Evolutionary conservation across 2,113 vertebrate species (phyloP), one percentile per base, ranked within the genome.

Genomic region (Lasiurus cinereus): DNA sequence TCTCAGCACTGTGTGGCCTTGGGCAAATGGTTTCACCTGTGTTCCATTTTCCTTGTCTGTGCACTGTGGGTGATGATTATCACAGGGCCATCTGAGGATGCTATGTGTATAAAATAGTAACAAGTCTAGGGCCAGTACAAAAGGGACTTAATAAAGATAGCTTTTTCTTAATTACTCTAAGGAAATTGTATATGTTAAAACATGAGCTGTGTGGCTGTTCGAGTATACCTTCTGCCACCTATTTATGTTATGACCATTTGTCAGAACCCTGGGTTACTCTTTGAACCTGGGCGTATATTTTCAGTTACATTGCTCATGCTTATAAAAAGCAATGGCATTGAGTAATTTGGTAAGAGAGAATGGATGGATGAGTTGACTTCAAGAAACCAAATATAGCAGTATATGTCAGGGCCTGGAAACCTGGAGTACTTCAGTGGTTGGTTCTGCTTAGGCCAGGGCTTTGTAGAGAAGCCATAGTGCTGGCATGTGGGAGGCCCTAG

Each of bases 161-260:
- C 62, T 79, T 88, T 78, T 62, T 83, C 56, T 36, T 33, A 27
- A 1, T 46, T 46, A 54, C 2, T 64, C 3, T 8, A 15, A 27
- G 80, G 74, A 91, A 31, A 11, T 1, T 24, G 1, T 79, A n/a
- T 48, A 8, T 73, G 54, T 83, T 66, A 29, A 82, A n/a, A 10
- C 1, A 3, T 56, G 84, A 76, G 72, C 52, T 31, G 5, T 36
- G 10, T 15, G 50, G 21, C 36, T 66, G 43, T 66, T 88, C 2
- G 11, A 43, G 56, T 33, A 18, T 64, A 11, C 54, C 33, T 90
- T 76, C 50, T 59, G 36, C 79, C 27, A 3, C 18, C 52, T 27
- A 18, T 11, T 1, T 39, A 2, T n/a, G 3, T 18, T 22, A 13
- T 66, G 31, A 46, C n/a, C 19, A 0, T 8, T 12, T 31, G 50